These are phyloP conservation scores for Thamnophis elegans DNA, from an alignment of 2,797 vertebrate genomes.

Conservation along the genomic window DNA sequence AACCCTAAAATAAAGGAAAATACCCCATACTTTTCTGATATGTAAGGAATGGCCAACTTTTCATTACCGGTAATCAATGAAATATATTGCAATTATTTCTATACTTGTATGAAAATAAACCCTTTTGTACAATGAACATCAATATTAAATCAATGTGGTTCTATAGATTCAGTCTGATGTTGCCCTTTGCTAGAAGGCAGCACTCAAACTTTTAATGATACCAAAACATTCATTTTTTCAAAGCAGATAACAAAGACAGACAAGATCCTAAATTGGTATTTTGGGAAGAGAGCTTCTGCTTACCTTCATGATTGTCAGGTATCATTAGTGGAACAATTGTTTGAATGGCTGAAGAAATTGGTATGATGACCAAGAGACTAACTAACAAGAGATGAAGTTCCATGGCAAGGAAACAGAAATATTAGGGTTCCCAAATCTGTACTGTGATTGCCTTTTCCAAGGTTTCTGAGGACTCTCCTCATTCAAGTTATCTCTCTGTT, in stretches of 20 bases:
- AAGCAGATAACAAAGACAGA: background rate
- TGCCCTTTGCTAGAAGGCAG: background rate
- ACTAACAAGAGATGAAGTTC: background rate
- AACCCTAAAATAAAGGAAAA: background rate
- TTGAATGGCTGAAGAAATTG: conserved; percentile 13
- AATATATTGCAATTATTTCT: background rate
- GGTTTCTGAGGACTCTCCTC: conserved; percentile 27
- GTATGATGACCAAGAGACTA: conserved; percentile 12
- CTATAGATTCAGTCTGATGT: background rate
- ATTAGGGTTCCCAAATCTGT: background rate
- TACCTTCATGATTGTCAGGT: conserved; percentile 38
- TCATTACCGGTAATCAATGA: background rate
- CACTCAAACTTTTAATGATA: background rate
- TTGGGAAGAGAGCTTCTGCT: background rate
- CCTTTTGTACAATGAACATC: background rate
- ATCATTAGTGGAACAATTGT: background rate
- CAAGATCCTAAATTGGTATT: background rate
- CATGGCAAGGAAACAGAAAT: conserved; percentile 16
- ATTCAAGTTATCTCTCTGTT: conserved; percentile 6
- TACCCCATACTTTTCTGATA: fast-evolving
- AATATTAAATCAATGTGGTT: background rate
- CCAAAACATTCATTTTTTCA: background rate
- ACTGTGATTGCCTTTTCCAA: conserved; percentile 1
- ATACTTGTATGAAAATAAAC: background rate
- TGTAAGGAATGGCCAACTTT: background rate